Evolutionary conservation across 2,113 vertebrate species (phyloP).

Genomic region (Paratilapia polleni): DNA sequence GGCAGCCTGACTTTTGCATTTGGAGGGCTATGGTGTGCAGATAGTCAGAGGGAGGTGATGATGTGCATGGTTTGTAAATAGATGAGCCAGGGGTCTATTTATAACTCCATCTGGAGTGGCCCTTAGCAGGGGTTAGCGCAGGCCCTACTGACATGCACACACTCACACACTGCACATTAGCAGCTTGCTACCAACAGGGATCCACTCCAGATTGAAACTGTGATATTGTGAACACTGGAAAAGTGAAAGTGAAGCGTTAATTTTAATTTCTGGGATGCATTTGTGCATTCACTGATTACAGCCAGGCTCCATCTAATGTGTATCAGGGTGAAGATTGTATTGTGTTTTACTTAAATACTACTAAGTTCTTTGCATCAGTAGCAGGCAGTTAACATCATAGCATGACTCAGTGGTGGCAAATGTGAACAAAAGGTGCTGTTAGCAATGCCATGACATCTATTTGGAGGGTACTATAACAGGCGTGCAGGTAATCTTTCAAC

Average conservation of each 20-base stretch:
- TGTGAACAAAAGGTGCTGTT: neutral
- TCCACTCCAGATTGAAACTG: conserved; percentile 52
- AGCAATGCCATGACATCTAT: neutral
- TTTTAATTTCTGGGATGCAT: neutral
- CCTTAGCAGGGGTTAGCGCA: conserved; percentile 72
- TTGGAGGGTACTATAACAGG: neutral
- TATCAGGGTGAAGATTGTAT: neutral
- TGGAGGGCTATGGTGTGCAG: conserved; percentile 46
- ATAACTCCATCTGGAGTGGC: conserved; percentile 76
- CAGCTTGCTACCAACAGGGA: conserved; percentile 65
- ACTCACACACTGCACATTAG: conserved; percentile 54
- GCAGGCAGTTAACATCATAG: neutral
- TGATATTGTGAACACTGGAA: conserved; percentile 4
- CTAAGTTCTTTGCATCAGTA: neutral
- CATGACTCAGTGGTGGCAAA: neutral
- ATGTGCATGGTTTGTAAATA: conserved; percentile 76
- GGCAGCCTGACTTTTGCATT: conserved; percentile 51
- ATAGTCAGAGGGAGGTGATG: conserved; percentile 73
- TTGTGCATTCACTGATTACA: neutral
- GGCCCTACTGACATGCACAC: conserved; percentile 45
- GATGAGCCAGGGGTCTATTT: conserved; percentile 78
- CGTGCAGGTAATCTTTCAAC: conserved; percentile 35
- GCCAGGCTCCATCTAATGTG: neutral
- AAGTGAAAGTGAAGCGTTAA: neutral
- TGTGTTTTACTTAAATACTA: neutral